Conservation (phyloP, 2,797 vertebrate genomes). For the Syndactyla subalaris region DNA sequence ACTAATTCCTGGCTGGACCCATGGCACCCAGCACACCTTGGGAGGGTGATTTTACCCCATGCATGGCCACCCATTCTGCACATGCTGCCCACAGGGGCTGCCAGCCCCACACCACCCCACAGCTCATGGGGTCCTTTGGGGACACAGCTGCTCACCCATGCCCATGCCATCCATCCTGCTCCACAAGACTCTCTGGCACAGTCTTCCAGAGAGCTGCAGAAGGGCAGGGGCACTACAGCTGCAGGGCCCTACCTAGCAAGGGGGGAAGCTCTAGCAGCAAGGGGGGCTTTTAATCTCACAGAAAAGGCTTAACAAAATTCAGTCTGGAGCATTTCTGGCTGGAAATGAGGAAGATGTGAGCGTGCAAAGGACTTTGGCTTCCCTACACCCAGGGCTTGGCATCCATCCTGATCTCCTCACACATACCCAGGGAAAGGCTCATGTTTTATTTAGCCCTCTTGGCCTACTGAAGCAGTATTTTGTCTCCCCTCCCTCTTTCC, state of each 20-base stretch:
- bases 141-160: accelerated
- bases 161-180: not conserved
- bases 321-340: not conserved
- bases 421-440: not conserved
- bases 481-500: not conserved
- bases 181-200: not conserved
- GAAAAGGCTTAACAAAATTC: not conserved
- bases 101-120: accelerated
- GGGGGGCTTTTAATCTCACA: not conserved
- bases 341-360: not conserved
- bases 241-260: not conserved
- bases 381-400: not conserved
- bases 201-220: not conserved
- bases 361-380: not conserved
- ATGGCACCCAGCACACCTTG: accelerated
- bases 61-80: accelerated
- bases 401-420: not conserved
- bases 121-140: accelerated
- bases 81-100: not conserved
- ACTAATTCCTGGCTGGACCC: not conserved
- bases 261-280: not conserved
- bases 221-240: accelerated
- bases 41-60: accelerated
- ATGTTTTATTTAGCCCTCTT: not conserved
- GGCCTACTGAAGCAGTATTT: not conserved